phyloP scores from a whole-genome alignment of 2,797 vertebrate genomes.

The Eulemur rubriventer region DNA sequence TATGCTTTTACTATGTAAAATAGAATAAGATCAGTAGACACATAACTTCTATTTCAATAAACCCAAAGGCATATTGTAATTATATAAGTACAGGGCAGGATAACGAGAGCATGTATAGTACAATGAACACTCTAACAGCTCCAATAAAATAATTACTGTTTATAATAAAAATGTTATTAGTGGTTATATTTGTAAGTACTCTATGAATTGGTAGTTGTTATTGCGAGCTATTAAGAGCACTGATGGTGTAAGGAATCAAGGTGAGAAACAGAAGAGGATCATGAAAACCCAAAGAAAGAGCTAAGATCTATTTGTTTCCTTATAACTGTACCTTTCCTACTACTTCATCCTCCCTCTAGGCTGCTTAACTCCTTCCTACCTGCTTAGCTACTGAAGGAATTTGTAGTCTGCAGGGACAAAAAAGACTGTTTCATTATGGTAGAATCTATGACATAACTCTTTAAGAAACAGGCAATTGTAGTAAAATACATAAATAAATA shows the following conservation, averaged over 20 bases:
- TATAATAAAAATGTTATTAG: constrained; percentile 54
- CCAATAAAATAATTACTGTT: constrained; percentile 18
- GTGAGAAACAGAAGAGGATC: background rate
- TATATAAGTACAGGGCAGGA: background rate
- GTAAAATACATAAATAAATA: background rate
- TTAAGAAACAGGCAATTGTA: background rate
- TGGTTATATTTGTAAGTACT: background rate
- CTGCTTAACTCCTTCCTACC: background rate
- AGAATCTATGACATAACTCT: background rate
- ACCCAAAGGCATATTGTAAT: background rate
- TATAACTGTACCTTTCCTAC: background rate
- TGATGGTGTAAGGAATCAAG: background rate
- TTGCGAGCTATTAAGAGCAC: background rate
- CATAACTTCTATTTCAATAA: background rate
- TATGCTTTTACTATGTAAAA: background rate
- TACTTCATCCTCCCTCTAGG: background rate
- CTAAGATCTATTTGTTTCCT: background rate
- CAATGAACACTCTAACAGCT: background rate
- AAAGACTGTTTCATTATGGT: background rate
- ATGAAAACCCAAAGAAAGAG: background rate
- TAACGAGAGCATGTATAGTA: background rate
- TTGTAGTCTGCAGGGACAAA: background rate
- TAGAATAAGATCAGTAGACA: background rate
- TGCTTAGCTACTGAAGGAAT: background rate
- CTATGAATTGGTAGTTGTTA: background rate